Evolutionary conservation across 2,797 vertebrate genomes (phyloP), one percentile per base, ranked within the genome.

Genomic region (Acipenser transmontanus): DNA sequence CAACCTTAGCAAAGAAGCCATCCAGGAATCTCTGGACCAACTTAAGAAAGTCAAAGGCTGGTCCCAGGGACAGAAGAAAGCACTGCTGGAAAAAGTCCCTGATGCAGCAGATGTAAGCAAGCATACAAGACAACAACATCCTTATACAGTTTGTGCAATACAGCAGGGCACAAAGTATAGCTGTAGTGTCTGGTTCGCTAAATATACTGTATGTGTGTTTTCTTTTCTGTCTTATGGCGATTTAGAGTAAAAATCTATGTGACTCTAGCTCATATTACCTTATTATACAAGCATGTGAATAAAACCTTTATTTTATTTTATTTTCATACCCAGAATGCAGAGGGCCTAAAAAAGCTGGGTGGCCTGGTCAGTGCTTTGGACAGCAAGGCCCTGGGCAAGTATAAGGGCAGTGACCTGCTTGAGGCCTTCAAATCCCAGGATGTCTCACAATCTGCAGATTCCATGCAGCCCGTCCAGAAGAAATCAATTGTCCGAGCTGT

Each of bases 381-480:
- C 1, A 11, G 12, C n/a, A 50, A 7, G 4, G 9, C 14, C 14
- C n/a, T 67, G 10, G 11, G 11, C 59, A 20, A 11, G 6, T 6
- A 52, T 50, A 62, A 51, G 6, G 48, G 66, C 59, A 67, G 50
- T 7, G 59, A 34, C 13, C 17, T 67, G 12, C 48, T 67, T 7
- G 17, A 51, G 10, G 66, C 66, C n/a, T 6, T 67, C 7, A 50
- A 50, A 50, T 13, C n/a, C 13, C 34, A 34, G 50, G n/a, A 59
- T 20, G 65, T 66, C 14, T 34, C 65, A 5, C 17, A 66, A 6
- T 56, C 47, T 13, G 47, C 50, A 6, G 17, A 56, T 8, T 17
- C 52, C 65, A 66, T 66, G 51, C 34, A 49, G 11, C 65, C 65
- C 9, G 50, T 48, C 14, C 50, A 57, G 64, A 66, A 57, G 17